Evolutionary conservation across 2,797 vertebrate species (phyloP), one percentile per base, ranked within the genome.

Genomic region (Danio tinwini): DNA sequence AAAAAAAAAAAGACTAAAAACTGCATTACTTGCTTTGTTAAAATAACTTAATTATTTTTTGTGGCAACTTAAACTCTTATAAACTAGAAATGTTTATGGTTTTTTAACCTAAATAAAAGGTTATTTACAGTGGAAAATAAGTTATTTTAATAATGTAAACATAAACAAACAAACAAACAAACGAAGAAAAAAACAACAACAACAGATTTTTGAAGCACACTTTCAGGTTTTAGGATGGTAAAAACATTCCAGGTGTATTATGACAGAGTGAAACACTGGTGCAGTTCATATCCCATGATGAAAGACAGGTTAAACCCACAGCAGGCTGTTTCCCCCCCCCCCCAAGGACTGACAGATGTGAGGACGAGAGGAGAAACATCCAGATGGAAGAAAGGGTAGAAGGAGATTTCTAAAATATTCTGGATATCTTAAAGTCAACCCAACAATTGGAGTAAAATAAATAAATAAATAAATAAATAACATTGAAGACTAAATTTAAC

Each of bases 221-320:
- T n/a, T 29, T 29, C 3, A 29, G 29, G n/a, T 19, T n/a, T 55
- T 1, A 55, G 52, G 7, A 10, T 7, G 9, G 7, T 2, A 1
- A 3, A 14, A 17, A 17, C 17, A 11, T 63, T 63, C 1, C 62
- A 45, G 6, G n/a, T 19, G n/a, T 7, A 7, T n/a, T 12, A 17
- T 8, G n/a, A 42, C 40, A 45, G 40, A 64, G 9, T 13, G 11
- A 45, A 11, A 21, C n/a, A 64, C 42, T 64, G 16, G 13, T 64
- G 6, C 19, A 45, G 62, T 45, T 65, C n/a, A 19, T 8, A 45
- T 21, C 10, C 17, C 63, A 21, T 19, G 63, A 45, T 21, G 63
- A 21, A 65, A 45, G 42, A 13, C 40, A 63, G 61, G 61, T 45
- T 64, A 44, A 17, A 64, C 42, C n/a, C 7, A 42, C 63, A 65